Evolutionary conservation across 1,140 invertebrate species (phyloP), one percentile per base, ranked within the genome.

Genomic region (Theocolax elegans): DNA sequence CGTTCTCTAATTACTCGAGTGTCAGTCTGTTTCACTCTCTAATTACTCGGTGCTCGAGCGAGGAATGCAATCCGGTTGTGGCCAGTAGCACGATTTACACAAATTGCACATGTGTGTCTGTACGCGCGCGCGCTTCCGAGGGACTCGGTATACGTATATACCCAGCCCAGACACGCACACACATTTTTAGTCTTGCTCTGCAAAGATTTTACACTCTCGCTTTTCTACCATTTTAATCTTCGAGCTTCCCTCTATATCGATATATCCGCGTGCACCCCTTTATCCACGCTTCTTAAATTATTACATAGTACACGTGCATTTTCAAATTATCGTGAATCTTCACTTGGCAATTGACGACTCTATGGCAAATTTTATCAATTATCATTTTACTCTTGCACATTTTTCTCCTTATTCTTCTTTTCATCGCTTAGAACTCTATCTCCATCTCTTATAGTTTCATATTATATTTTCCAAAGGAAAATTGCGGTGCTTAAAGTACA

Each of bases 11-110:
- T 60, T 60, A 60, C 58, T 44, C 58, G 58, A 44, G 23, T 46
- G 58, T 29, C 58, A 46, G 58, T 44, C 63, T 54, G 35, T 65
- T 65, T 65, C 62, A 19, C 48, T 53, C 29, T 51, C 35, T 65
- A 42, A 65, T 65, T 53, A 53, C 62, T 65, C 48, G 31, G 25
- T 23, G 21, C 29, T 25, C 23, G 51, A 46, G 40, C 40, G 40
- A 27, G 40, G 23, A 60, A 46, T 60, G 42, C 35, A 42, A 42
- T 58, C 25, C 58, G 46, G 58, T 17, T 58, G 54, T n/a, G 54
- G 54, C 35, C 38, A 42, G 17, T 23, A 3, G 38, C 42, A 27
- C 62, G 49, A 53, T 53, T 53, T 42, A 40, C 49, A 35, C 48
- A 51, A 65, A 65, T 40, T 53, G 62, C 25, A 53, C 15, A 27